phyloP scores from a whole-genome alignment of 2,888 invertebrate genomes.

The Sarcophaga carnaria region DNA sequence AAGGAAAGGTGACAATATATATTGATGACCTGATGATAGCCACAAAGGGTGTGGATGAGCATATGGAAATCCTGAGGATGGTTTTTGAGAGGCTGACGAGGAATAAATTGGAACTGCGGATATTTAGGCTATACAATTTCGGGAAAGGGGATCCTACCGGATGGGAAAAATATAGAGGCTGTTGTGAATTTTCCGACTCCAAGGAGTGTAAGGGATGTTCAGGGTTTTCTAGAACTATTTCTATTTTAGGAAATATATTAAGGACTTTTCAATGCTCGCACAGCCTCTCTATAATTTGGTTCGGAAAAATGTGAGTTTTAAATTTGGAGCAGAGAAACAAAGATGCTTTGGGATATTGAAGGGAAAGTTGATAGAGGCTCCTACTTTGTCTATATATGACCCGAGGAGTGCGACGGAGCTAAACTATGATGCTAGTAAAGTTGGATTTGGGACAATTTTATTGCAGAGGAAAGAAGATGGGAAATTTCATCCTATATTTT shows the following conservation, averaged over 20 bases:
- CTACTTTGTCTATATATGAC: constrained; percentile 43
- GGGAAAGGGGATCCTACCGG: constrained; percentile 33
- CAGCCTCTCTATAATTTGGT: constrained; percentile 24
- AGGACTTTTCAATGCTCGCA: constrained; percentile 11
- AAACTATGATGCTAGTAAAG: constrained; percentile 42
- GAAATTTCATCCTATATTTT: constrained; percentile 75
- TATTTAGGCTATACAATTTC: too few relatives aligned
- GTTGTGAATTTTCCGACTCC: constrained; percentile 44
- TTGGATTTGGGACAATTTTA: constrained; percentile 48
- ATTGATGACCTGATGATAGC: constrained; percentile 67
- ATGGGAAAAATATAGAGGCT: constrained; percentile 27
- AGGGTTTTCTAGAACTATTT: neutral
- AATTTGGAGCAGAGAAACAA: constrained; percentile 38
- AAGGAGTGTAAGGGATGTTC: too few relatives aligned
- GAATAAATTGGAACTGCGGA: neutral
- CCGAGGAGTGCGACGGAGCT: constrained; percentile 29
- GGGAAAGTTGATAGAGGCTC: constrained; percentile 37
- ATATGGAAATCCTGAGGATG: constrained; percentile 43
- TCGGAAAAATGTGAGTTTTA: neutral
- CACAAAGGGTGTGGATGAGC: constrained; percentile 27
- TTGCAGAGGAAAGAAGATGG: constrained; percentile 25
- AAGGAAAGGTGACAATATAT: constrained; percentile 44
- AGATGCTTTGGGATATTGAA: constrained; percentile 44
- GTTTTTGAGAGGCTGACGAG: constrained; percentile 34
- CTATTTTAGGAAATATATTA: constrained; percentile 30